These are phyloP conservation scores for Tachysurus fulvidraco DNA, from an alignment of 2,113 vertebrate genomes.

Conservation along the genomic window DNA sequence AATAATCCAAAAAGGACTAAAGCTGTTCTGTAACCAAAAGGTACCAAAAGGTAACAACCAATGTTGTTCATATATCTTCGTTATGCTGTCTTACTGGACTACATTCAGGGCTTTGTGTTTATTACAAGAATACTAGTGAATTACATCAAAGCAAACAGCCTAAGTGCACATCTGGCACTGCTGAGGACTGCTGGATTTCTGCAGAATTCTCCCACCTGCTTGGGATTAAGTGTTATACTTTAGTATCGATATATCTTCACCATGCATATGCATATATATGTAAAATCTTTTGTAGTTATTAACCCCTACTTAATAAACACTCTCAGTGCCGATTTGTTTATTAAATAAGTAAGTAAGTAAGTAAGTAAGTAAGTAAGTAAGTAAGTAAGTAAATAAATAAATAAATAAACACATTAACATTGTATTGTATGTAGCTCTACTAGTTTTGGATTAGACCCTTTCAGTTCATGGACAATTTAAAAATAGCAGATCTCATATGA, in stretches of 20 bases:
- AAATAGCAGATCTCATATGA: background rate
- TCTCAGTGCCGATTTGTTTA: background rate
- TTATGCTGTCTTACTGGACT: conserved; percentile 26
- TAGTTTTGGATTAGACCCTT: background rate
- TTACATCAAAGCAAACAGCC: conserved; percentile 4
- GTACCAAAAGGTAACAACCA: conserved; percentile 23
- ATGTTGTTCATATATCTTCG: conserved; percentile 23
- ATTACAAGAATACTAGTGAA: conserved; percentile 29
- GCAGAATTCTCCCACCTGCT: conserved; percentile 23
- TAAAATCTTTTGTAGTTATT: background rate
- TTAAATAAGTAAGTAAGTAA: background rate
- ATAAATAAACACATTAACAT: background rate
- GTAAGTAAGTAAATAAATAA: background rate
- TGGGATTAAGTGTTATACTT: conserved; percentile 14
- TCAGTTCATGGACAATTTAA: background rate
- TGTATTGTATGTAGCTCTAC: background rate
- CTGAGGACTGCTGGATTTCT: conserved; percentile 20
- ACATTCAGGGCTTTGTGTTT: conserved; percentile 19
- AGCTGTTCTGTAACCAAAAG: background rate
- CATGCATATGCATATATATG: background rate
- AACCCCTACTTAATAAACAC: background rate
- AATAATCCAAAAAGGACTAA: background rate
- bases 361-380: too few relatives aligned
- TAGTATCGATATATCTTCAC: background rate
- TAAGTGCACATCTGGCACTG: conserved; percentile 52